Evolutionary conservation across 1,140 invertebrate species (phyloP).

Genomic region (Octopus sinensis): DNA sequence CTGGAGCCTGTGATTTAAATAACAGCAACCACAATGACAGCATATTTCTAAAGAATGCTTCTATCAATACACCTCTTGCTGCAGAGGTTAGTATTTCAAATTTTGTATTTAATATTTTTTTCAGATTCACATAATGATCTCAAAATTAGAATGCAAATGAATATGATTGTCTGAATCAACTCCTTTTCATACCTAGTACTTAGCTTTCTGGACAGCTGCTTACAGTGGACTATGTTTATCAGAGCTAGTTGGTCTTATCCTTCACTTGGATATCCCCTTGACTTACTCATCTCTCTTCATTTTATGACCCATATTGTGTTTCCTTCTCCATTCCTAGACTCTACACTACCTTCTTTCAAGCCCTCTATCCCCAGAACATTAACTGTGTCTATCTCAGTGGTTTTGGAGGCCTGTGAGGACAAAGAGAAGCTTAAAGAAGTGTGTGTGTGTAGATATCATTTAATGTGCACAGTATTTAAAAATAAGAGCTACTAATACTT

Average conservation of each 20-base stretch:
- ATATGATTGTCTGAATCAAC: background rate
- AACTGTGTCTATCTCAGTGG: too few species aligned
- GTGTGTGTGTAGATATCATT: too few species aligned
- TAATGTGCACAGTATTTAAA: too few species aligned
- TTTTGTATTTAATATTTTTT: background rate
- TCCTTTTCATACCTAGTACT: background rate
- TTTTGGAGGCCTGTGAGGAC: too few species aligned
- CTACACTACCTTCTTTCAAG: too few species aligned
- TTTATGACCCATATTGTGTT: too few species aligned
- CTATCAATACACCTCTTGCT: conserved; percentile 14
- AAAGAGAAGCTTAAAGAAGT: too few species aligned
- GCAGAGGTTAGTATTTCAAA: conserved; percentile 16
- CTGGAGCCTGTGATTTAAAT: conserved; percentile 8
- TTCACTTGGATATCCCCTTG: background rate
- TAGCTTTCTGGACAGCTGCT: background rate
- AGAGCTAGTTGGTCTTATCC: background rate
- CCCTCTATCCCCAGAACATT: too few species aligned
- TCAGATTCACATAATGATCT: background rate
- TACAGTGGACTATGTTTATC: background rate
- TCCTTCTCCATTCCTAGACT: too few species aligned
- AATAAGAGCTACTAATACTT: too few species aligned
- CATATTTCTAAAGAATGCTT: conserved; percentile 15
- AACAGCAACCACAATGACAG: background rate
- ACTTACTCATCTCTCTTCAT: too few species aligned
- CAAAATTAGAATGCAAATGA: background rate